phyloP scores from a whole-genome alignment of 64 coral and sea anemone genomes.

The Hydrozoanthus tunicans region DNA sequence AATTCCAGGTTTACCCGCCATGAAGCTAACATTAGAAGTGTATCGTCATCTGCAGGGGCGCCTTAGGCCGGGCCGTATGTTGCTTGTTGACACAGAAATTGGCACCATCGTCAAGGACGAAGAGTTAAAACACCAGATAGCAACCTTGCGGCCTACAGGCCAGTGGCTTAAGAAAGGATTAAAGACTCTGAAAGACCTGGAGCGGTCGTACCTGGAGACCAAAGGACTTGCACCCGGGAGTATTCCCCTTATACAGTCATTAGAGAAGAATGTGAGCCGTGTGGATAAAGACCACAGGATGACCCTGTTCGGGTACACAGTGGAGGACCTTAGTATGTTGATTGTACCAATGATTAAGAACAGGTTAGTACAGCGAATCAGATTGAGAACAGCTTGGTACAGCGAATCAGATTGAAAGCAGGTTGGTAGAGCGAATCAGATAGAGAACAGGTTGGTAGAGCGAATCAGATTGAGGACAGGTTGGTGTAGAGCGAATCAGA shows the following conservation, averaged over 20 bases:
- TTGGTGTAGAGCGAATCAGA: not conserved
- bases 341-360: conserved; percentile 94
- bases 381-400: not conserved
- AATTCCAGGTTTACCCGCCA: not conserved
- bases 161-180: conserved; percentile 74
- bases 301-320: conserved; percentile 92
- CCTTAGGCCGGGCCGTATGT: conserved; percentile 84
- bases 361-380: conserved; percentile 21
- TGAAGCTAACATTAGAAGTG: not conserved
- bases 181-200: conserved; percentile 69
- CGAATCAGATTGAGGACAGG: too few relatives aligned
- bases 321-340: conserved; percentile 88
- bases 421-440: too few relatives aligned
- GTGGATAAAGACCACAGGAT: conserved; percentile 78
- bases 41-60: conserved; percentile 63
- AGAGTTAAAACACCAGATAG: conserved; percentile 79
- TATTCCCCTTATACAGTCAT: conserved; percentile 66
- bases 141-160: conserved; percentile 64
- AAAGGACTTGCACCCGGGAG: conserved; percentile 37
- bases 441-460: too few relatives aligned
- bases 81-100: conserved; percentile 81
- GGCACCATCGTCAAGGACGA: conserved; percentile 84
- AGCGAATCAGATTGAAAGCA: not conserved
- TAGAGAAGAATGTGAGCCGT: conserved; percentile 45
- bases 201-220: conserved; percentile 54